Conservation (phyloP, 2,888 invertebrate species). For the Monochamus alternatus region DNA sequence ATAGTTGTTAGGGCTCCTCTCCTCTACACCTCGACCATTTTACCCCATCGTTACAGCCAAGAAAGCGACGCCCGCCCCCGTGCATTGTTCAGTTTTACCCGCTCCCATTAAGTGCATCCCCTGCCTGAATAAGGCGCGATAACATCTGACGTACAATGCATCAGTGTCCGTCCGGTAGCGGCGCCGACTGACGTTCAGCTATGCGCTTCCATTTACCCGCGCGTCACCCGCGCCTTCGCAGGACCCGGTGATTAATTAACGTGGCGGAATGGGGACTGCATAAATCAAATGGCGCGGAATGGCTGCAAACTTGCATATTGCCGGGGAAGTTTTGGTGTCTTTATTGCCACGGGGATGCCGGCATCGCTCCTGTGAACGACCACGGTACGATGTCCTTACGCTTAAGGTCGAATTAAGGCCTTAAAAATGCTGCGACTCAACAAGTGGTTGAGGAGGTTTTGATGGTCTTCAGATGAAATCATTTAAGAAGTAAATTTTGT, state of each 20-base stretch:
- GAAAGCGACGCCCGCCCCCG: conserved; percentile 5
- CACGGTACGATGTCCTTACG: background rate
- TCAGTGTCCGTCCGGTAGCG: conserved; percentile 52
- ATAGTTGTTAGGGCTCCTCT: too few species aligned
- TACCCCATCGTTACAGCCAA: background rate
- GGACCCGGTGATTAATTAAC: conserved; percentile 38
- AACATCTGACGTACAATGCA: conserved; percentile 54
- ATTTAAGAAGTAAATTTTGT: too few species aligned
- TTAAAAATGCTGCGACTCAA: too few species aligned
- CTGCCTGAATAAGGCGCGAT: conserved; percentile 44
- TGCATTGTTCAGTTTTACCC: conserved; percentile 12
- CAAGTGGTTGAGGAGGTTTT: too few species aligned
- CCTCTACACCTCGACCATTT: too few species aligned
- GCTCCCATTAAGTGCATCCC: background rate
- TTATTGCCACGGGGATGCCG: conserved; percentile 4
- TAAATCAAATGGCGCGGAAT: conserved; percentile 23
- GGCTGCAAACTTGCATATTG: conserved; percentile 17
- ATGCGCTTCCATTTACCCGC: conserved; percentile 36
- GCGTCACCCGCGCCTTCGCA: conserved; percentile 10
- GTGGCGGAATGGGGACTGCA: conserved; percentile 30
- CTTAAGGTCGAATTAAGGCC: background rate
- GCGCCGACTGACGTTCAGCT: conserved; percentile 32
- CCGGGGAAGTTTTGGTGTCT: conserved; percentile 7
- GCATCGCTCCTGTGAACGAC: background rate
- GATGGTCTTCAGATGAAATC: too few species aligned